Evolutionary conservation across 2,888 invertebrate genomes (phyloP).

Genomic region (Papilio protenor): DNA sequence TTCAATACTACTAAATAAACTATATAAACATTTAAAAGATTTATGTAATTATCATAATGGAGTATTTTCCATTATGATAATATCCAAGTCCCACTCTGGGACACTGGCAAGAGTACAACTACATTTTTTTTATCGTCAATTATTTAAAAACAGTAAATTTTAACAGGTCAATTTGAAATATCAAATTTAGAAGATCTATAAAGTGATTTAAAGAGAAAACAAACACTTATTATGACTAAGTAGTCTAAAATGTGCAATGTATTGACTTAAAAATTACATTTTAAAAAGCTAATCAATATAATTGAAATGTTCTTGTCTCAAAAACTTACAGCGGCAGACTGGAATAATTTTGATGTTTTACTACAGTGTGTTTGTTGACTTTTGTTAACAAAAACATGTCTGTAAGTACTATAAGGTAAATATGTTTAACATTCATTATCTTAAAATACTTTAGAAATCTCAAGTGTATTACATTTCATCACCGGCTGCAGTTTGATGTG

Average conservation of each 20-base stretch:
- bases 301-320: neutral
- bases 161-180: slow-evolving; percentile 23
- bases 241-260: neutral
- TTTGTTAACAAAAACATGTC: neutral
- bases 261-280: neutral
- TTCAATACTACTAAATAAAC: neutral
- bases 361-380: neutral
- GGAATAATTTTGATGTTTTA: neutral
- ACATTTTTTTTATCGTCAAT: neutral
- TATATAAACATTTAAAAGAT: neutral
- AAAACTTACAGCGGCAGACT: neutral
- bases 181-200: neutral
- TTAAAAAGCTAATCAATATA: neutral
- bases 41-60: neutral
- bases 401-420: slow-evolving; percentile 14
- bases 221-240: neutral
- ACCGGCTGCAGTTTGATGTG: slow-evolving; percentile 2
- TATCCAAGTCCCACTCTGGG: slow-evolving; percentile 1
- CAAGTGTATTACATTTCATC: slow-evolving; percentile 34
- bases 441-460: slow-evolving; percentile 23
- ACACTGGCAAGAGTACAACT: neutral
- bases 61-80: neutral
- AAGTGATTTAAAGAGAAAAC: neutral
- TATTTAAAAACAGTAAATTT: neutral
- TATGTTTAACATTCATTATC: slow-evolving; percentile 2